phyloP scores from a whole-genome alignment of 2,888 invertebrate species.

The Philaethria dido region DNA sequence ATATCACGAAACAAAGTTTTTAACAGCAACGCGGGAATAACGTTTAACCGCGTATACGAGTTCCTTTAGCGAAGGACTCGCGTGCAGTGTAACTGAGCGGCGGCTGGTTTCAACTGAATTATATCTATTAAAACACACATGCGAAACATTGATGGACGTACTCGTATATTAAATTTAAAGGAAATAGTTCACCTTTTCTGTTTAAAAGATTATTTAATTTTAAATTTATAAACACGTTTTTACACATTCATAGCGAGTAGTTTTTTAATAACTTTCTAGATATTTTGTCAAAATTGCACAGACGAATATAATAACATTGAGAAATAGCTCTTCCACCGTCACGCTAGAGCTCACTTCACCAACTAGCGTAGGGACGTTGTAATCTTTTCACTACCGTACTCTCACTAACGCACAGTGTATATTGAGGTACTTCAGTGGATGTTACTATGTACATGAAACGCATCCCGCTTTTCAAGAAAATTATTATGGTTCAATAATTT shows the following conservation, averaged over 20 bases:
- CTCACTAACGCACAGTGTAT: background rate
- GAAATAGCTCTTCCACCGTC: slow-evolving; percentile 5
- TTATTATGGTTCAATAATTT: background rate
- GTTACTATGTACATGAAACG: background rate
- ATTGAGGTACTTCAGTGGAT: slow-evolving; percentile 7
- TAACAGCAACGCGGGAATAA: background rate
- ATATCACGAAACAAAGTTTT: background rate
- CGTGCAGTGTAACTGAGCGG: background rate
- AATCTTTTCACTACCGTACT: background rate
- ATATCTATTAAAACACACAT: background rate
- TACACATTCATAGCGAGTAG: background rate
- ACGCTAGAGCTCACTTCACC: background rate
- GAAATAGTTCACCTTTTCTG: background rate
- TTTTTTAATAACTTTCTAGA: background rate
- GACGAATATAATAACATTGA: background rate
- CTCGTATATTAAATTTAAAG: background rate
- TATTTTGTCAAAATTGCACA: background rate
- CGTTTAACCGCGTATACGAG: background rate
- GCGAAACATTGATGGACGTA: background rate
- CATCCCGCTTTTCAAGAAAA: background rate
- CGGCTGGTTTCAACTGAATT: background rate
- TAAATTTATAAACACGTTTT: background rate
- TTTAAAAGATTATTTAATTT: background rate
- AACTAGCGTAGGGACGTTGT: background rate
- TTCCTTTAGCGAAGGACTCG: background rate